Evolutionary conservation across 1,140 invertebrate species (phyloP).

Genomic region (Lysiphlebus fabarum): DNA sequence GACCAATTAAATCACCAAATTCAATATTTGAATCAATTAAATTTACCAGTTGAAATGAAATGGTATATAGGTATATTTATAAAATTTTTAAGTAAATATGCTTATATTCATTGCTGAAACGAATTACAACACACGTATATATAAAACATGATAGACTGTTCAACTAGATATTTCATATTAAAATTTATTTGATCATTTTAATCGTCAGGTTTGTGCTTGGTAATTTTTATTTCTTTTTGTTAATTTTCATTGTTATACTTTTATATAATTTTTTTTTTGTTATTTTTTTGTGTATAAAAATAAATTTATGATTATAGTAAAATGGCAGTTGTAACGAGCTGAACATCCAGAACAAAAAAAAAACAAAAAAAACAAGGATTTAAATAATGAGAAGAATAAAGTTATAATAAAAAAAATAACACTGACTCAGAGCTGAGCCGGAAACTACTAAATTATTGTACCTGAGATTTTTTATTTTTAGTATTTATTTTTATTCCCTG

Average conservation of each 20-base stretch:
- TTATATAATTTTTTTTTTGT: too few relatives aligned
- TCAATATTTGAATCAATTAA: slow-evolving; percentile 25
- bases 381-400: too few relatives aligned
- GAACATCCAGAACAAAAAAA: slow-evolving; percentile 2
- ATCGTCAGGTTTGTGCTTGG: too few relatives aligned
- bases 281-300: too few relatives aligned
- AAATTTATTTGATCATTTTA: too few relatives aligned
- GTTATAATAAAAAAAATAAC: too few relatives aligned
- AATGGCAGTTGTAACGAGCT: slow-evolving; percentile 15
- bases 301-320: slow-evolving; percentile 2
- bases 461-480: slow-evolving; percentile 14
- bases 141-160: too few relatives aligned
- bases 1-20: slow-evolving; percentile 18
- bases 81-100: too few relatives aligned
- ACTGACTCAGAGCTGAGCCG: neutral
- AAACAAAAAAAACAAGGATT: neutral
- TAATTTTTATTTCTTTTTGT: neutral
- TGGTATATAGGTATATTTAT: slow-evolving; percentile 1
- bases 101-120: too few relatives aligned
- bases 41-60: neutral
- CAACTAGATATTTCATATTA: too few relatives aligned
- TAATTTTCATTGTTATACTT: too few relatives aligned
- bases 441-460: slow-evolving; percentile 18
- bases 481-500: neutral
- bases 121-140: too few relatives aligned